These are phyloP conservation scores for Heliconius ethilla DNA, from an alignment of 2,888 invertebrate genomes.

Conservation along the genomic window DNA sequence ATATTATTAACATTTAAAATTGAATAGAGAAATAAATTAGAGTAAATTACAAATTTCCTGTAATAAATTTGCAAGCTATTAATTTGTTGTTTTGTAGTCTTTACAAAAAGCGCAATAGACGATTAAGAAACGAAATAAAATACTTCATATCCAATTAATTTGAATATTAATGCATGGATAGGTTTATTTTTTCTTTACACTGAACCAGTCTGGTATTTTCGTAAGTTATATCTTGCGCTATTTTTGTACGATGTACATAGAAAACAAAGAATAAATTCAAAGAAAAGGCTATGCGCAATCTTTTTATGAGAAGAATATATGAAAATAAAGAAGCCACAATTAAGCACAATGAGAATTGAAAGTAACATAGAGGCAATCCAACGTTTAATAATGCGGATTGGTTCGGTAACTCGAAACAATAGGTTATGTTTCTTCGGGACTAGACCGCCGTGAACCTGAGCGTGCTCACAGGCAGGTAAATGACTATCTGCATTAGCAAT, in stretches of 20 bases:
- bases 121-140: conserved; percentile 2
- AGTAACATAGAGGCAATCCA: conserved; percentile 55
- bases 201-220: not conserved
- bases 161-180: not conserved
- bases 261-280: conserved; percentile 16
- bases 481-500: conserved; percentile 65
- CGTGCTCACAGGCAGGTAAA: conserved; percentile 59
- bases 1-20: conserved; percentile 12
- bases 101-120: conserved; percentile 12
- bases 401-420: conserved; percentile 62
- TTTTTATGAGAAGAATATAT: conserved; percentile 8
- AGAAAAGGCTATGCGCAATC: conserved; percentile 4
- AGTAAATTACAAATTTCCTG: conserved; percentile 10
- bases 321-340: conserved; percentile 28
- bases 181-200: no score
- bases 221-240: not conserved
- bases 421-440: conserved; percentile 61
- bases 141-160: not conserved
- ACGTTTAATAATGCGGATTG: conserved; percentile 68
- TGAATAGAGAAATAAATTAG: not conserved
- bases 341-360: conserved; percentile 42
- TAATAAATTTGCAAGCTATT: conserved; percentile 19
- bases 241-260: not conserved
- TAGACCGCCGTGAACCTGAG: conserved; percentile 55
- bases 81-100: not conserved